Conservation (phyloP, 2,113 vertebrate species). For the Melanocharis versteri region DNA sequence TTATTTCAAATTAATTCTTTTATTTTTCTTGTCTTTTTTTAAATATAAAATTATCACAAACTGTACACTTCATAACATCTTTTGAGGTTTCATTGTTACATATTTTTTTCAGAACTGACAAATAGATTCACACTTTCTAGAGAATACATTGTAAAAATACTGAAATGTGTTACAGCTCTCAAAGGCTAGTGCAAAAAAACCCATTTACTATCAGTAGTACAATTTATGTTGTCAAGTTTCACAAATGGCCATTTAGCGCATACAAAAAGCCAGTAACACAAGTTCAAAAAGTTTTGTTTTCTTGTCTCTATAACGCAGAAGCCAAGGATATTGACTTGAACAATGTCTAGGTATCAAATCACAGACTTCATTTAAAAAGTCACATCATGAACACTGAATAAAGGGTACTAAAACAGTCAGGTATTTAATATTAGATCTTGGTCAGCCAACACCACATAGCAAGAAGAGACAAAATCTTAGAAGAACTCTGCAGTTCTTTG, state of each 20-base stretch:
- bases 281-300: conserved; percentile 63
- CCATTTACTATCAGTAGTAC: conserved; percentile 73
- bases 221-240: conserved; percentile 74
- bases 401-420: conserved; percentile 65
- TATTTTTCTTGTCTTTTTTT: conserved; percentile 75
- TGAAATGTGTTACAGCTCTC: conserved; percentile 73
- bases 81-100: conserved; percentile 80
- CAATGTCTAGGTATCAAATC: conserved; percentile 73
- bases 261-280: conserved; percentile 82
- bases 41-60: conserved; percentile 99
- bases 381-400: conserved; percentile 74
- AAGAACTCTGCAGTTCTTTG: conserved; percentile 22
- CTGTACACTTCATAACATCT: conserved; percentile 88
- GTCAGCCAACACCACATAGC: conserved; percentile 66
- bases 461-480: conserved; percentile 49
- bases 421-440: conserved; percentile 49
- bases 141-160: conserved; percentile 79
- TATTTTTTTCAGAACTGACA: conserved; percentile 75
- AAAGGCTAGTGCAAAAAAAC: conserved; percentile 74
- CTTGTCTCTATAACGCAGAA: conserved; percentile 63
- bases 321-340: conserved; percentile 72
- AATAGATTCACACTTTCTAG: conserved; percentile 76
- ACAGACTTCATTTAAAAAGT: conserved; percentile 84
- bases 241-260: conserved; percentile 81
- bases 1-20: conserved; percentile 84